Percentiles rank a stretch among this genome's conserved stretches.
Conservation (phyloP, 2,888 invertebrate genomes). For the Orthosia cruda region DNA sequence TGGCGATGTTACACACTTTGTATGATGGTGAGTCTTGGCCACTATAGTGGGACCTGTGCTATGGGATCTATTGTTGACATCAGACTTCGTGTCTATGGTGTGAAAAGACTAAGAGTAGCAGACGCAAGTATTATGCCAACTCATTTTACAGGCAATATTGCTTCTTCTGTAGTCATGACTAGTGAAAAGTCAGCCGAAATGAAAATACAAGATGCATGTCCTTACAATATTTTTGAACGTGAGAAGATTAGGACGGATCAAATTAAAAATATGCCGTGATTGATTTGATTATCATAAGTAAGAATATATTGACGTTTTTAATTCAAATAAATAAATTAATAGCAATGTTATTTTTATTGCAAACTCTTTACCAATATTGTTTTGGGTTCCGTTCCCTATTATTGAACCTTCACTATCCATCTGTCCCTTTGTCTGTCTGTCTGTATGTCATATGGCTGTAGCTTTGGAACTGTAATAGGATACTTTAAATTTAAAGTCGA, state of each 20-base stretch:
- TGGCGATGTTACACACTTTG: constrained; percentile 68
- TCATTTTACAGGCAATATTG: constrained; percentile 2
- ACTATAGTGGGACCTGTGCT: constrained; percentile 94
- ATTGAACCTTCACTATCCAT: no score
- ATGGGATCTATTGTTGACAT: constrained; percentile 95
- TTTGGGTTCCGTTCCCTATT: no score
- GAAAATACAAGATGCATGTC: constrained; percentile 56
- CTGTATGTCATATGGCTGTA: no score
- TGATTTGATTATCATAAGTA: background rate
- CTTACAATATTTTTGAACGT: constrained; percentile 42
- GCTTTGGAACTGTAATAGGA: no score
- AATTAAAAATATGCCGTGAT: constrained; percentile 45
- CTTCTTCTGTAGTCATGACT: constrained; percentile 37
- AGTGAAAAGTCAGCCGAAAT: constrained; percentile 54
- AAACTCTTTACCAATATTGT: no score
- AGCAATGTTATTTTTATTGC: background rate
- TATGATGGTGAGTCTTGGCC: constrained; percentile 93
- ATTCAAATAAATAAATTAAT: background rate
- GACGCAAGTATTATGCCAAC: constrained; percentile 87
- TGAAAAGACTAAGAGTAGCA: constrained; percentile 68
- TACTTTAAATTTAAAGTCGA: no score
- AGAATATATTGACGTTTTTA: background rate
- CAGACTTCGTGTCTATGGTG: constrained; percentile 81
- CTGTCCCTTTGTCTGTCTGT: no score
- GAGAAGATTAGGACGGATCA: constrained; percentile 39